Conservation (phyloP, 2,113 vertebrate genomes). For the Muntiacus muntjak region DNA sequence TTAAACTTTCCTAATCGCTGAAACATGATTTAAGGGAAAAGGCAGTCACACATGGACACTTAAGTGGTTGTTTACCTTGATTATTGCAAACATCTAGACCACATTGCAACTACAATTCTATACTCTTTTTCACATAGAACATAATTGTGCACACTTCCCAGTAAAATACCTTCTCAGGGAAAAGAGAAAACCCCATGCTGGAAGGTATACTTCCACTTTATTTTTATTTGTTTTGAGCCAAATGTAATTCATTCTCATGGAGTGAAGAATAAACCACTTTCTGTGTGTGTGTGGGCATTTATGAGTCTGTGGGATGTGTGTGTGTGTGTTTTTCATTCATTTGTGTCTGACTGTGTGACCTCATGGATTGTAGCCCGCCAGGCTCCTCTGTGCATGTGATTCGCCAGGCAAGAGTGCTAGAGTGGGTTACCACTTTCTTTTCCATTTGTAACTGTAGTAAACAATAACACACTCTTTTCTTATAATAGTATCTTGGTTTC, state of each 20-base stretch:
- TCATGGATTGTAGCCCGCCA: too few species aligned
- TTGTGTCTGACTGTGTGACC: too few species aligned
- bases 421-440: too few species aligned
- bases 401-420: too few species aligned
- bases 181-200: neutral
- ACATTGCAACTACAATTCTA: neutral
- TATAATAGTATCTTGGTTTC: neutral
- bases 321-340: neutral
- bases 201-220: neutral
- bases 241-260: neutral
- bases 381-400: too few species aligned
- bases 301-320: neutral
- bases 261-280: neutral
- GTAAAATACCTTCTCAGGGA: neutral
- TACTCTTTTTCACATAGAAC: neutral
- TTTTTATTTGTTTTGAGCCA: neutral
- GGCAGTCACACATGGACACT: neutral
- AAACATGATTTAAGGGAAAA: neutral
- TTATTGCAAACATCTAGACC: neutral
- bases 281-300: accelerated
- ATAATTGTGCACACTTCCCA: neutral
- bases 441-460: neutral
- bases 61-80: neutral
- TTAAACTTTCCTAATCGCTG: neutral
- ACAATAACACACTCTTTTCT: neutral